Evolutionary conservation across 2,888 invertebrate species (phyloP).

Genomic region (Entomobrya multifasciata): DNA sequence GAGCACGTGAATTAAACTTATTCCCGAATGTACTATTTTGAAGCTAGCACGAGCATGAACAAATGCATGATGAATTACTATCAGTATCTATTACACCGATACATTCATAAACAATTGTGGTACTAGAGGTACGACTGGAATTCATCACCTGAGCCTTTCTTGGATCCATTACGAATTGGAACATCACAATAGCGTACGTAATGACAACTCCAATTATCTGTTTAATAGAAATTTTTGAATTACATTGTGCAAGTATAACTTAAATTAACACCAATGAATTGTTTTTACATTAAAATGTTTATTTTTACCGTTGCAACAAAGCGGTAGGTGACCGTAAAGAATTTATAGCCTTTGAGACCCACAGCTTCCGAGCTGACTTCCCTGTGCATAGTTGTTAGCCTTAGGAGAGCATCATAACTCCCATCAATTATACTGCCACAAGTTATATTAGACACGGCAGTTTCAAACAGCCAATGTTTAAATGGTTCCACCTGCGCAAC

Average conservation of each 20-base stretch:
- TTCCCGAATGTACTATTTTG: too few relatives aligned
- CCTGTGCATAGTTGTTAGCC: conserved; percentile 52
- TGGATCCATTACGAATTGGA: conserved; percentile 61
- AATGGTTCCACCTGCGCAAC: conserved; percentile 58
- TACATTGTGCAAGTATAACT: too few relatives aligned
- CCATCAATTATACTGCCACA: conserved; percentile 6
- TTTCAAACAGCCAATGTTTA: conserved; percentile 63
- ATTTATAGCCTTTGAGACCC: conserved; percentile 65
- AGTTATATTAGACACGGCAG: conserved; percentile 39
- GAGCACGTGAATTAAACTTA: too few relatives aligned
- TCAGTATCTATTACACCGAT: background rate
- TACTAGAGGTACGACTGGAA: background rate
- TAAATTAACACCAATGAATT: background rate
- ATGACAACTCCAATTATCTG: conserved; percentile 59
- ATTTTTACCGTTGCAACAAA: conserved; percentile 56
- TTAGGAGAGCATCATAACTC: conserved; percentile 27
- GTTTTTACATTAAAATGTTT: background rate
- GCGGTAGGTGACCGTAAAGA: conserved; percentile 60
- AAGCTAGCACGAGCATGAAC: conserved; percentile 38
- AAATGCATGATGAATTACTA: background rate
- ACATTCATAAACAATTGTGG: background rate
- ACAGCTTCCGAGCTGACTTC: conserved; percentile 61
- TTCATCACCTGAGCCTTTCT: conserved; percentile 6
- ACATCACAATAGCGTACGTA: conserved; percentile 63
- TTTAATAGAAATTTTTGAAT: too few relatives aligned